Base-by-base conservation (phyloP, 2,113 vertebrate genomes). In the Cyprinus carpio region DNA sequence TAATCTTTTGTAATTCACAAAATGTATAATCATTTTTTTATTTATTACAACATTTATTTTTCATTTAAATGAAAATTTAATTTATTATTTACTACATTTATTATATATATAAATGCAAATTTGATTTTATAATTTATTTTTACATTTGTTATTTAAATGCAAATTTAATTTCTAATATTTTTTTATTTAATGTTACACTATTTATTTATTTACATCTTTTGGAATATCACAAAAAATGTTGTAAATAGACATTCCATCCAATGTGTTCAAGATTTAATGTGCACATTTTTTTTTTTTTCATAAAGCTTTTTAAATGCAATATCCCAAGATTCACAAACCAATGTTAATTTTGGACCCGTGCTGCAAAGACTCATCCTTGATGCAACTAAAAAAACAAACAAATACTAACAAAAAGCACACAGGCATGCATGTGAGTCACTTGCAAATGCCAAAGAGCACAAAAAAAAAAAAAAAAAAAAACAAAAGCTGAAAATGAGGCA, bases 381-480 rank as follows among this genome's bases (percentile, higher is more conserved):
- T 13, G 69, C 20, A 81, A 79, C 37, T 65, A 87, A 60, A 78
- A 25, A 75, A 46, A 83, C 29, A 79, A 71, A 84, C 23, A 37
- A 37, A 37, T 37, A 5, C 37, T 6, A 40, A 40, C 37, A 23
- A 18, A 34, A 4, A 34, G 4, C 18, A 56, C 80, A 56, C 72
- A 69, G 13, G 49, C 72, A 77, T 13, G 62, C 37, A 77, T 60
- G 83, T 15, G 31, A 51, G 25, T 77, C 56, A 77, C 77, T 51
- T 29, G 71, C 86, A 77, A 27, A 76, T 15, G 54, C 54, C 31
- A n/a, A 60, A 79, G 51, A 60, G 18, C 29, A 79, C 54, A 60
- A 46, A 79, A 18, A 40, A 29, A 43, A 78, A 74, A 78, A 60
- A 46, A 79, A 18, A 40, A 29, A 43, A 78, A 74, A 78, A 82